Conservation (phyloP, 2,797 vertebrate species). For the Philypnodon macrostomus region DNA sequence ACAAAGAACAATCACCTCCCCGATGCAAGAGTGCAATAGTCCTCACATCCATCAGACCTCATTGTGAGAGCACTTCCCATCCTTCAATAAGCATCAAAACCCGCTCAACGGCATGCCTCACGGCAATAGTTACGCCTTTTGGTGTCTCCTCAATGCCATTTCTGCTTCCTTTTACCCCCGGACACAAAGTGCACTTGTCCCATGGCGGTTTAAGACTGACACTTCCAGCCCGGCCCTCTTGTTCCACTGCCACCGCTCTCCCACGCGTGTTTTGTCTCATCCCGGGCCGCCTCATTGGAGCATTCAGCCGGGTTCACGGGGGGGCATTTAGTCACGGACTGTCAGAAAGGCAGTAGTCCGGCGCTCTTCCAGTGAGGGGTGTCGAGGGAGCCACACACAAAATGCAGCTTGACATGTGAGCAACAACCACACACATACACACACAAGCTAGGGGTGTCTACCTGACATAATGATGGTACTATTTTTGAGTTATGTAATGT, state of each 20-base stretch:
- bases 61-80: constrained; percentile 57
- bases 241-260: constrained; percentile 36
- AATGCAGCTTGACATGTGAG: constrained; percentile 38
- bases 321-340: constrained; percentile 73
- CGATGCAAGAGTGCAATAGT: constrained; percentile 54
- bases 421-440: constrained; percentile 15
- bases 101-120: constrained; percentile 45
- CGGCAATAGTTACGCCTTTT: constrained; percentile 59
- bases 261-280: constrained; percentile 58
- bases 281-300: constrained; percentile 63
- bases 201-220: constrained; percentile 56
- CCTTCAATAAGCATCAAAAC: constrained; percentile 56
- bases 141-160: constrained; percentile 40
- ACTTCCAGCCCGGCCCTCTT: constrained; percentile 50
- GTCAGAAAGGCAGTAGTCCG: constrained; percentile 70
- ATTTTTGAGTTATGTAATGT: too few relatives aligned
- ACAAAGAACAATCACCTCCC: constrained; percentile 48
- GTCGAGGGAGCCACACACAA: constrained; percentile 37
- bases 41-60: constrained; percentile 65
- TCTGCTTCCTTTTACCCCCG: constrained; percentile 45
- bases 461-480: too few relatives aligned
- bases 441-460: too few relatives aligned
- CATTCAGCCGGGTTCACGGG: constrained; percentile 58
- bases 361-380: constrained; percentile 55
- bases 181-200: constrained; percentile 56